Conservation (phyloP, 1,140 invertebrate genomes). For the Brachionus sp. region DNA sequence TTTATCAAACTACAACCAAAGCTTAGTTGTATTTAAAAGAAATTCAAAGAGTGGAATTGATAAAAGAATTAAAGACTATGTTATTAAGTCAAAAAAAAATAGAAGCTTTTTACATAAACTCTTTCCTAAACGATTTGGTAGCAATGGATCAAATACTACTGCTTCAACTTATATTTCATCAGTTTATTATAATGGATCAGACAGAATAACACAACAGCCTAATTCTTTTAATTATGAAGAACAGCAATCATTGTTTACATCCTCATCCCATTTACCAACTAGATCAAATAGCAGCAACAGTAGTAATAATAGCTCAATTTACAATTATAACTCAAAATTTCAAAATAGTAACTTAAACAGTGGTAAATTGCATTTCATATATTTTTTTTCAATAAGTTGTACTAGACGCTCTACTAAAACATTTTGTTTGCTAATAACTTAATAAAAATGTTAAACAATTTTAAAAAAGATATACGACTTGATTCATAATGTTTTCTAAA, state of each 20-base stretch:
- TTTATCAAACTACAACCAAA: background rate
- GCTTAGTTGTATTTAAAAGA: constrained; percentile 18
- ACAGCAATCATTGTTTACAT: constrained; percentile 15
- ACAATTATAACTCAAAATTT: constrained; percentile 23
- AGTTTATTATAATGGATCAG: background rate
- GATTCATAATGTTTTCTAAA: too few species aligned
- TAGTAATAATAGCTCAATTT: background rate
- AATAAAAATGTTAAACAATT: too few species aligned
- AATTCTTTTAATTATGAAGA: background rate
- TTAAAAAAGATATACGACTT: too few species aligned
- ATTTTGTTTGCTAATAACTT: too few species aligned
- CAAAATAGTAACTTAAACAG: background rate
- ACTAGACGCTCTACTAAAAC: too few species aligned
- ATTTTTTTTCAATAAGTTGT: background rate
- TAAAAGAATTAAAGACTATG: background rate
- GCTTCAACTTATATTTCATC: constrained; percentile 13
- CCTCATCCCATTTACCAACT: background rate
- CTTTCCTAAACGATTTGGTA: background rate
- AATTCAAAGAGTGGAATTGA: background rate
- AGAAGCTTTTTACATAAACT: background rate
- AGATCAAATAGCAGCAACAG: background rate
- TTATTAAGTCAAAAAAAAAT: background rate
- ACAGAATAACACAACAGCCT: background rate
- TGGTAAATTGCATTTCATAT: background rate
- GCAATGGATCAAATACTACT: background rate